A percentile compares a stretch with the other conserved stretches of the same genome.
Conservation (phyloP, 2,113 vertebrate genomes). For the Syngnathus floridae region DNA sequence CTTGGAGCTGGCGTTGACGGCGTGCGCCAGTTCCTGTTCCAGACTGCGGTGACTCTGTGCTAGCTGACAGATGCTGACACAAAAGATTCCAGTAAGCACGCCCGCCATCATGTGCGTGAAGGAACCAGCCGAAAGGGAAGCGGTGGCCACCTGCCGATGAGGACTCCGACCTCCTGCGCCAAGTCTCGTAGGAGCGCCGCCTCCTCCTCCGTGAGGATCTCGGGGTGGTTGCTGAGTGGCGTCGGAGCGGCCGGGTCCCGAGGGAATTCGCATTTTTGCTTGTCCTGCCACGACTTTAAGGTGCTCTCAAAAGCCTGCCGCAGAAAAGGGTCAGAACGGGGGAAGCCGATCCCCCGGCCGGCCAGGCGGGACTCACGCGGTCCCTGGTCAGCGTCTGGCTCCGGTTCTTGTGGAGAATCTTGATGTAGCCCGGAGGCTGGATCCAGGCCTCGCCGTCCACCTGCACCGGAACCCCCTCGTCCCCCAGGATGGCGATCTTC, state of each 20-base stretch:
- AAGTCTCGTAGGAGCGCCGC: slow-evolving; percentile 83
- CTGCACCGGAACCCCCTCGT: slow-evolving; percentile 94
- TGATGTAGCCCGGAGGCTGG: slow-evolving; percentile 91
- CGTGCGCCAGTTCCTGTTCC: slow-evolving; percentile 96
- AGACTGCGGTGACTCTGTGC: slow-evolving; percentile 84
- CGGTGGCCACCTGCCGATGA: slow-evolving; percentile 82
- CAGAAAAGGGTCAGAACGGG: neutral
- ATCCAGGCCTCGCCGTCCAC: slow-evolving; percentile 99
- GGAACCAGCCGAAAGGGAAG: neutral
- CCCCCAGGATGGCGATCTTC: slow-evolving; percentile 94
- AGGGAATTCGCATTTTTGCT: slow-evolving; percentile 89
- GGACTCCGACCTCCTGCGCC: slow-evolving; percentile 82
- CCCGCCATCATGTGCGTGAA: neutral
- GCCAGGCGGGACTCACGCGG: slow-evolving; percentile 69
- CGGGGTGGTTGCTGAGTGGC: slow-evolving; percentile 75
- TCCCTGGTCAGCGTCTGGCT: slow-evolving; percentile 93
- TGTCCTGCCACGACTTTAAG: slow-evolving; percentile 97
- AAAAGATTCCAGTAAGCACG: neutral
- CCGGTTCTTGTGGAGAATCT: slow-evolving; percentile 95
- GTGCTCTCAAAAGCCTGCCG: slow-evolving; percentile 90
- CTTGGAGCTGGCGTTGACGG: slow-evolving; percentile 95
- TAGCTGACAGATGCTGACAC: slow-evolving; percentile 84
- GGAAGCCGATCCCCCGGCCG: accelerated
- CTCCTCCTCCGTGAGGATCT: slow-evolving; percentile 86
- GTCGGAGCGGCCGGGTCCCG: slow-evolving; percentile 67